Conservation (phyloP, 2,888 invertebrate species). For the Fragum sueziense region DNA sequence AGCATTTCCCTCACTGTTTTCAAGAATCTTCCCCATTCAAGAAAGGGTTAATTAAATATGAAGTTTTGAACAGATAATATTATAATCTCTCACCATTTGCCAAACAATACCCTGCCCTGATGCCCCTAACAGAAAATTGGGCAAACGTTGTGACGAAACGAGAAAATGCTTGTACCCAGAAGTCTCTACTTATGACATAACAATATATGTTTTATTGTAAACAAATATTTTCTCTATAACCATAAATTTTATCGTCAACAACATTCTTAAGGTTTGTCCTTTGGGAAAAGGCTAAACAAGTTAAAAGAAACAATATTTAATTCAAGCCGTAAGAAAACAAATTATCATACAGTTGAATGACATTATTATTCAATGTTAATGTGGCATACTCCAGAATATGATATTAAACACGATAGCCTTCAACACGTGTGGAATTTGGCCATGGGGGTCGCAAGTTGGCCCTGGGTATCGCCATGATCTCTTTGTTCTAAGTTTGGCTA, state of each 20-base stretch:
- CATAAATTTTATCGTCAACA: too few species aligned
- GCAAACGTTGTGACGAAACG: too few species aligned
- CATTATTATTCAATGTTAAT: conserved; percentile 1
- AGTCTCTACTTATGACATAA: background rate
- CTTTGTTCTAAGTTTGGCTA: conserved; percentile 1
- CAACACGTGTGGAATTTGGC: background rate
- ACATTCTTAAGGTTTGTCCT: too few species aligned
- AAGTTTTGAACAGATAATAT: too few species aligned
- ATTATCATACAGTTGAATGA: background rate
- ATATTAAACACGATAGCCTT: background rate
- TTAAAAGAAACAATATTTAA: too few species aligned
- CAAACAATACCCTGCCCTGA: too few species aligned
- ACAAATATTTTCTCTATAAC: background rate
- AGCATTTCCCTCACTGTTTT: too few species aligned
- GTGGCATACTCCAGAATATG: background rate
- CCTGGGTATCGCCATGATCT: background rate
- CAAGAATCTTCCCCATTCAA: too few species aligned
- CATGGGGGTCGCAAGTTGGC: background rate
- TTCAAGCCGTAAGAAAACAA: conserved; percentile 16
- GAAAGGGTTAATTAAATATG: too few species aligned
- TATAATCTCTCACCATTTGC: too few species aligned
- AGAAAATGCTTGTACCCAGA: background rate
- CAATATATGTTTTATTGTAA: background rate
- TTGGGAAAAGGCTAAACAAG: too few species aligned
- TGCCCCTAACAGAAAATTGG: too few species aligned